Evolutionary conservation across 2,113 vertebrate species (phyloP).

Genomic region (Otus sunia): DNA sequence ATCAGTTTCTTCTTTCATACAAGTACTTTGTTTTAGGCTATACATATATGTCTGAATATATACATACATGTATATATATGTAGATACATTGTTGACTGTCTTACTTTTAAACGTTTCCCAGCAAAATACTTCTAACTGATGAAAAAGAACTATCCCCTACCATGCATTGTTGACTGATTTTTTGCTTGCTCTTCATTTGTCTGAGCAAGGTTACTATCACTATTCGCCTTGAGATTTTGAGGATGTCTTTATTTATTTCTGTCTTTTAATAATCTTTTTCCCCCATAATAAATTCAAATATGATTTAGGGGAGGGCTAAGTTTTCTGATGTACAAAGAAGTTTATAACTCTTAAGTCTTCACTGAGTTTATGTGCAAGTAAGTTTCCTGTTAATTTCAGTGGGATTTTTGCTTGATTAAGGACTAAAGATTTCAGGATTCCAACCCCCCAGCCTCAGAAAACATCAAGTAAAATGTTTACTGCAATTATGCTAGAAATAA

Average conservation of each 20-base stretch:
- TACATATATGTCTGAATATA: rapidly evolving
- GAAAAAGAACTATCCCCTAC: not conserved
- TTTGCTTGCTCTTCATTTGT: not conserved
- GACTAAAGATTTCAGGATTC: not conserved
- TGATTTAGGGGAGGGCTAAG: not conserved
- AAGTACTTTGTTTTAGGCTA: not conserved
- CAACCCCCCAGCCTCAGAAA: not conserved
- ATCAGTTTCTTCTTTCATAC: not conserved
- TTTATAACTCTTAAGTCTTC: not conserved
- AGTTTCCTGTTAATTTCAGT: not conserved
- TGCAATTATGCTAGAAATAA: not conserved
- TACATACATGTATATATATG: too few relatives aligned
- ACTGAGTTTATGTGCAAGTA: not conserved
- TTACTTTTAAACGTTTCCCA: not conserved
- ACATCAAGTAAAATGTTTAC: not conserved
- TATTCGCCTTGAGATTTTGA: not conserved
- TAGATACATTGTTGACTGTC: not conserved
- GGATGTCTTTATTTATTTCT: not conserved
- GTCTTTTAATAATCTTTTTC: not conserved
- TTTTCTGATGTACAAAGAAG: not conserved
- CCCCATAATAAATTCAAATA: not conserved
- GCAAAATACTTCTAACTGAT: not conserved
- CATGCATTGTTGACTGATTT: not conserved
- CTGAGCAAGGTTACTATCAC: not conserved
- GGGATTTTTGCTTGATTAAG: not conserved